A percentile compares a stretch with the other conserved stretches of the same genome.
Evolutionary conservation across 2,113 vertebrate genomes (phyloP).

Genomic region (Monopterus albus): DNA sequence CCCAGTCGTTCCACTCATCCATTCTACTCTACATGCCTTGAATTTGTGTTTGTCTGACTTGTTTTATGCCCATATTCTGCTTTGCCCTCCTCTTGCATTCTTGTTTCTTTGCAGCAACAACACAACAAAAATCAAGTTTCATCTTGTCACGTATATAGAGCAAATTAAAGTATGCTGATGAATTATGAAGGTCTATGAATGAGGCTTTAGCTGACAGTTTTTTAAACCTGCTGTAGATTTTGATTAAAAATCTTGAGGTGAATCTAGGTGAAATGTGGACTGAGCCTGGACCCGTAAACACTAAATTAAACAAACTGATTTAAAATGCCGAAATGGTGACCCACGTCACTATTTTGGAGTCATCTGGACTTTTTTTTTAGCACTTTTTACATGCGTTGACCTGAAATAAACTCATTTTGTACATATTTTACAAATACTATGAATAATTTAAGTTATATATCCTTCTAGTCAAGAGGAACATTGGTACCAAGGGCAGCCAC

Average conservation of each 20-base stretch:
- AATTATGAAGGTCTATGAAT: background rate
- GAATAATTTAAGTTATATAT: no score
- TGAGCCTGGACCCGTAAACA: background rate
- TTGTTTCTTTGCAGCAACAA: constrained; percentile 15
- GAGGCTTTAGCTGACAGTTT: background rate
- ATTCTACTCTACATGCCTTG: constrained; percentile 48
- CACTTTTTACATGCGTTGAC: no score
- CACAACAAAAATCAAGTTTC: constrained; percentile 33
- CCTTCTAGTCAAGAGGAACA: background rate
- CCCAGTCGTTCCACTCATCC: constrained; percentile 64
- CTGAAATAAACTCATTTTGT: background rate
- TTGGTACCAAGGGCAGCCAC: background rate
- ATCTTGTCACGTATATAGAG: constrained; percentile 7
- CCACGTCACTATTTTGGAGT: no score
- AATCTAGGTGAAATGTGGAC: no score
- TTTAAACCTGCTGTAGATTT: background rate
- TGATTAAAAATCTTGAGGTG: no score
- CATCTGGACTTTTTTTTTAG: no score
- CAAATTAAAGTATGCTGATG: background rate
- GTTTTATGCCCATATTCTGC: constrained; percentile 26
- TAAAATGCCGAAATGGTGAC: no score
- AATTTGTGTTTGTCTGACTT: constrained; percentile 50
- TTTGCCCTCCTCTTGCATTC: background rate
- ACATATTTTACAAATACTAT: background rate
- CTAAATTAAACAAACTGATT: no score